These are phyloP conservation scores for Beris morrisii DNA, from an alignment of 2,888 invertebrate genomes.

Conservation along the genomic window DNA sequence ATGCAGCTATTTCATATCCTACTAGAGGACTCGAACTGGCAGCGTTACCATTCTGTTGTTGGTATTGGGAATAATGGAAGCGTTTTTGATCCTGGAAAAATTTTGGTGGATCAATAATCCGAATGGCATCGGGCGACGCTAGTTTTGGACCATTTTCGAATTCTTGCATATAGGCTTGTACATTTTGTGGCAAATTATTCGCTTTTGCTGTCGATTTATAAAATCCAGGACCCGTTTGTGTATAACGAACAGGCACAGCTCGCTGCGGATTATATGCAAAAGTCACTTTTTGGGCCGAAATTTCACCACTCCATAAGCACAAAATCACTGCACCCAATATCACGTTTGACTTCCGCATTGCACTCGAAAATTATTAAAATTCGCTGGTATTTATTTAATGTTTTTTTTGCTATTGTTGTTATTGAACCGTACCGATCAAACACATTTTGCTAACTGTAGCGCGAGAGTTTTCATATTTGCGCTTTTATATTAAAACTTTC, in stretches of 20 bases:
- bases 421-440: slow-evolving; percentile 34
- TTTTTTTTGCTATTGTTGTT: background rate
- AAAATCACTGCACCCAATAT: background rate
- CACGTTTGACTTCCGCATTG: background rate
- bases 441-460: slow-evolving; percentile 37
- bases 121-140: slow-evolving; percentile 46
- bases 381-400: background rate
- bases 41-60: background rate
- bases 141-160: slow-evolving; percentile 45
- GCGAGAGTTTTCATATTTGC: slow-evolving; percentile 34
- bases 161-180: slow-evolving; percentile 47
- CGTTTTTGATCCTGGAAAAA: slow-evolving; percentile 48
- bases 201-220: slow-evolving; percentile 40
- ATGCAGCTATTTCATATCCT: background rate
- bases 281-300: background rate
- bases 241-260: background rate
- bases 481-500: slow-evolving; percentile 37
- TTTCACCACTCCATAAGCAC: background rate
- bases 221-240: slow-evolving; percentile 34
- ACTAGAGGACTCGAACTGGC: background rate
- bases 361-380: background rate
- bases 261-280: background rate
- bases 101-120: slow-evolving; percentile 50
- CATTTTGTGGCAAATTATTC: slow-evolving; percentile 44
- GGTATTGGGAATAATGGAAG: background rate